These are phyloP conservation scores for Mesaphorura yosii DNA, from an alignment of 1,140 invertebrate genomes.

Conservation along the genomic window DNA sequence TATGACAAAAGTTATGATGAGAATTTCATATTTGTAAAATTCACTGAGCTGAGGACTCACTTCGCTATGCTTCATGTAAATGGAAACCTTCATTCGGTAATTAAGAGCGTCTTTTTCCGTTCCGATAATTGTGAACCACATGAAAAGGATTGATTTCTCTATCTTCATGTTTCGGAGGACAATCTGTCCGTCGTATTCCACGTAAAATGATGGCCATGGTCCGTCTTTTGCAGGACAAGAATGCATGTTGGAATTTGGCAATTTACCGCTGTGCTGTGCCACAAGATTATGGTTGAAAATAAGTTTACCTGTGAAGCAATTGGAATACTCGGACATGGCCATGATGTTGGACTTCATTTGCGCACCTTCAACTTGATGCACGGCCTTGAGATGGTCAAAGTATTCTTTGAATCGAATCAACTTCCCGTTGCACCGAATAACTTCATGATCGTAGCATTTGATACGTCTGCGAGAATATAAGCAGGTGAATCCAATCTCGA, in stretches of 20 bases:
- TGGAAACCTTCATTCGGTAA: conserved; percentile 18
- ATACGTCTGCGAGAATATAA: conserved; percentile 9
- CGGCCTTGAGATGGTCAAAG: conserved; percentile 20
- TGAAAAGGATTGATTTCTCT: conserved; percentile 17
- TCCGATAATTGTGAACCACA: conserved; percentile 23
- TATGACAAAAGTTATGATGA: not conserved
- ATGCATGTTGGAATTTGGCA: not conserved
- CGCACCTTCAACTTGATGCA: conserved; percentile 22
- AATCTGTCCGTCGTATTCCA: conserved; percentile 17
- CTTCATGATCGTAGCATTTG: conserved; percentile 17
- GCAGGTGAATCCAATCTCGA: not conserved
- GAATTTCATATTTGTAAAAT: not conserved
- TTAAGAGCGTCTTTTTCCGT: conserved; percentile 14
- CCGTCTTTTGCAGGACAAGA: conserved; percentile 11
- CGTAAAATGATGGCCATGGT: conserved; percentile 22
- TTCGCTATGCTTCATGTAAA: conserved; percentile 23
- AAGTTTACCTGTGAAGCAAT: conserved; percentile 14
- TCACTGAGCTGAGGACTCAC: not conserved
- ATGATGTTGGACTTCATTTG: conserved; percentile 9
- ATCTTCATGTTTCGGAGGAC: conserved; percentile 22
- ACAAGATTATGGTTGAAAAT: not conserved
- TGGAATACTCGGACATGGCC: conserved; percentile 28
- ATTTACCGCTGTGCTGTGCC: not conserved
- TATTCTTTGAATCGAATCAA: conserved; percentile 22
- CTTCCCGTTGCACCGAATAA: conserved; percentile 10